These are phyloP conservation scores for Prionailurus viverrinus DNA, from an alignment of 2,113 vertebrate species.

Conservation along the genomic window DNA sequence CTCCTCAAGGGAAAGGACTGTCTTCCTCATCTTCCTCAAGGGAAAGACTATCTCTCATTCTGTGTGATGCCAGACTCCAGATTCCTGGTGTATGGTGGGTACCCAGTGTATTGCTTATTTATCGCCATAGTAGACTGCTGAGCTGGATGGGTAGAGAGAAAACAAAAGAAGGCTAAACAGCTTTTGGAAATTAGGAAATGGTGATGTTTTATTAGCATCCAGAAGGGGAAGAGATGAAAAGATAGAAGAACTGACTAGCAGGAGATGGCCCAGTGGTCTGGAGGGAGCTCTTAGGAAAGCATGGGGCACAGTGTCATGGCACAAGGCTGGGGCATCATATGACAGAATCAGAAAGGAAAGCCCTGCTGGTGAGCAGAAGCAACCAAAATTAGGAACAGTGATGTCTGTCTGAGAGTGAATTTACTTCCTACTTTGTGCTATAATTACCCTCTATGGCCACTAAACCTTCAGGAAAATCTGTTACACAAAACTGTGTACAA, in stretches of 20 bases:
- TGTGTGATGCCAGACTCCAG: no score
- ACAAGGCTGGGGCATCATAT: accelerated
- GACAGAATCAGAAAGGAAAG: neutral
- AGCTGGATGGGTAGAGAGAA: neutral
- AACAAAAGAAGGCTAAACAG: neutral
- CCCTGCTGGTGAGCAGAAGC: neutral
- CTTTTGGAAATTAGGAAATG: neutral
- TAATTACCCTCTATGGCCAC: neutral
- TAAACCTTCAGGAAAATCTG: conserved; percentile 12
- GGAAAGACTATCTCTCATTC: no score
- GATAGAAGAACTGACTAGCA: neutral
- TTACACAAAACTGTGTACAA: neutral
- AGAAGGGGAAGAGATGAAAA: neutral
- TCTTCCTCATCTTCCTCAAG: no score
- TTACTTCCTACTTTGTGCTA: neutral
- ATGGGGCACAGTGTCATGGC: neutral
- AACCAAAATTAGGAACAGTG: neutral
- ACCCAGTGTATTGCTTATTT: no score
- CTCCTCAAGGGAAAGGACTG: no score
- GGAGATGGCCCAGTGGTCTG: neutral
- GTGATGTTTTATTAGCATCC: neutral
- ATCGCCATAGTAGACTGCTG: no score
- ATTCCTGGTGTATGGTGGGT: no score
- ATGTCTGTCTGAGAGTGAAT: neutral
- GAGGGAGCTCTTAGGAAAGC: neutral